Evolutionary conservation across 2,888 invertebrate species (phyloP).

Genomic region (Dryomyza anilis): DNA sequence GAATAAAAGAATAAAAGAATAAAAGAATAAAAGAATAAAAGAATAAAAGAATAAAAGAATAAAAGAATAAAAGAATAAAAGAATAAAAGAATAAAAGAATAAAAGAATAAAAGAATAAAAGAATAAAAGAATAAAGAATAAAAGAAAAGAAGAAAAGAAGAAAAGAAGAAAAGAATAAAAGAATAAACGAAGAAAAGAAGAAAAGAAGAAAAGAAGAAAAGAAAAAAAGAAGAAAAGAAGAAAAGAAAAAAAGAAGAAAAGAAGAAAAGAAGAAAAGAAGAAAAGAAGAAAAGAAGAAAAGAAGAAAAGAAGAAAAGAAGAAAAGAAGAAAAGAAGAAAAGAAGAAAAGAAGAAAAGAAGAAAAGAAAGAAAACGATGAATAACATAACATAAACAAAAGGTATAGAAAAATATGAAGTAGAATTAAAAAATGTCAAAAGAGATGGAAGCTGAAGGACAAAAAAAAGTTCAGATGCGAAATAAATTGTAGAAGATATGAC

Average conservation of each 20-base stretch:
- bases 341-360: not conserved
- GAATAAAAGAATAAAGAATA: slow-evolving; percentile 7
- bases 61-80: not conserved
- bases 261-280: not conserved
- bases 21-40: no score
- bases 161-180: not conserved
- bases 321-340: not conserved
- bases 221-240: not conserved
- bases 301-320: not conserved
- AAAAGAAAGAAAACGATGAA: not conserved
- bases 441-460: no score
- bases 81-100: not conserved
- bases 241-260: not conserved
- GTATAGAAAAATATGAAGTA: no score
- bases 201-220: not conserved
- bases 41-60: no score
- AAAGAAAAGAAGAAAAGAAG: not conserved
- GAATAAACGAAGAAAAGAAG: slow-evolving; percentile 7
- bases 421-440: no score
- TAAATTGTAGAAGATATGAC: no score
- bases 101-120: slow-evolving; percentile 2
- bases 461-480: no score
- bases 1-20: no score
- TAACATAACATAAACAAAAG: no score
- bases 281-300: slow-evolving; percentile 10